phyloP scores from a whole-genome alignment of 2,797 vertebrate genomes.

The Phoebastria nigripes region DNA sequence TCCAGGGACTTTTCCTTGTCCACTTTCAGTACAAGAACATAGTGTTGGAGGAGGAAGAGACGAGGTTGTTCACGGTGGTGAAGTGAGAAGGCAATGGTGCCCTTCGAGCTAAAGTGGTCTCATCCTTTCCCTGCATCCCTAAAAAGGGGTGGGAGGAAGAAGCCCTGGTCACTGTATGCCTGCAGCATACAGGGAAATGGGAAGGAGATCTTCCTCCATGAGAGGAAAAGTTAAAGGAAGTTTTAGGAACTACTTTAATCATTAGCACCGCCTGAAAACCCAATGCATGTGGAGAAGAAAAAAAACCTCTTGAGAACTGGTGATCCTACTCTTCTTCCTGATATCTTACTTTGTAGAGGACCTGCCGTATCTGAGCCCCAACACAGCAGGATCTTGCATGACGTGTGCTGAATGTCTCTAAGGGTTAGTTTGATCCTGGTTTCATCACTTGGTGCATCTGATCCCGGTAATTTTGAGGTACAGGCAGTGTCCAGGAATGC shows the following conservation, averaged over 20 bases:
- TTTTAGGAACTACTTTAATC: not conserved
- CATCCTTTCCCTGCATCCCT: not conserved
- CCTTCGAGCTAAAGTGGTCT: not conserved
- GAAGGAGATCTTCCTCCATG: not conserved
- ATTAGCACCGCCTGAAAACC: not conserved
- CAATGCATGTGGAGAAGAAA: not conserved
- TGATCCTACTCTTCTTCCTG: not conserved
- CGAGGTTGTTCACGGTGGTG: not conserved
- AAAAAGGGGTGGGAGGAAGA: not conserved
- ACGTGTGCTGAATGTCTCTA: not conserved
- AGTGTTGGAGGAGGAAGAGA: not conserved
- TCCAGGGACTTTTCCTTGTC: not conserved
- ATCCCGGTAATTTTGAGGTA: not conserved
- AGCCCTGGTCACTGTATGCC: fast-evolving
- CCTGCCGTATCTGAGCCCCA: not conserved
- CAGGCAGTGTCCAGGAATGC: not conserved
- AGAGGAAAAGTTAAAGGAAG: not conserved
- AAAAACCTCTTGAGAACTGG: not conserved
- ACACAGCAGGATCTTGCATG: not conserved
- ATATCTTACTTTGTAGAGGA: not conserved
- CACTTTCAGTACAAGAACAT: not conserved
- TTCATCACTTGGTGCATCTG: not conserved
- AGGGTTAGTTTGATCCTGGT: not conserved
- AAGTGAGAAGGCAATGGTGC: not conserved
- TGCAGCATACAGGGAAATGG: not conserved